phyloP scores from a whole-genome alignment of 1,140 invertebrate genomes.

The Drosophila pectinifera region DNA sequence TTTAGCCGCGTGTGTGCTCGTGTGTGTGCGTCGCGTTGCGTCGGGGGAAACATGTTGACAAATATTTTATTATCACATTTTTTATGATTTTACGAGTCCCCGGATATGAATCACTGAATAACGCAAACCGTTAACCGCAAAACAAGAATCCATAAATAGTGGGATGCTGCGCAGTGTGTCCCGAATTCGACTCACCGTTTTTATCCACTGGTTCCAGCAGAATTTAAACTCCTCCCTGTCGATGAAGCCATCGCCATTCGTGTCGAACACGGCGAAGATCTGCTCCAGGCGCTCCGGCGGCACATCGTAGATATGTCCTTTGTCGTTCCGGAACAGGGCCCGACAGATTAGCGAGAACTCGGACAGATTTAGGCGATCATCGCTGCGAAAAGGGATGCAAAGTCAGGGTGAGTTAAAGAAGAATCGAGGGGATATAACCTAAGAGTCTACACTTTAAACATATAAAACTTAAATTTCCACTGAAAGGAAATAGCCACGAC shows the following conservation, averaged over 20 bases:
- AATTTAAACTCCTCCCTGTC: constrained; percentile 93
- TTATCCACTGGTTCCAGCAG: constrained; percentile 94
- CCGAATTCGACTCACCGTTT: constrained; percentile 87
- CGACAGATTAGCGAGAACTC: constrained; percentile 94
- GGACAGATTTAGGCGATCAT: constrained; percentile 90
- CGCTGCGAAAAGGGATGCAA: constrained; percentile 85
- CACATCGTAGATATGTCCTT: constrained; percentile 93
- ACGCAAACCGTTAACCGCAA: constrained; percentile 58
- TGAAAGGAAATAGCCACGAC: too few species aligned
- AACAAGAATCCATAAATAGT: constrained; percentile 62
- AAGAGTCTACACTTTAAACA: not conserved
- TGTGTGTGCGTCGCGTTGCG: constrained; percentile 15
- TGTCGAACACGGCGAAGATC: constrained; percentile 92
- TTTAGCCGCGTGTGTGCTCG: constrained; percentile 35
- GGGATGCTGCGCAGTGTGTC: not conserved
- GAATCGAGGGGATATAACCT: too few species aligned
- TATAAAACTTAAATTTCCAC: not conserved
- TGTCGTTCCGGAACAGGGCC: constrained; percentile 93
- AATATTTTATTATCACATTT: constrained; percentile 84
- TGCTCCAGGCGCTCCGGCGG: constrained; percentile 90
- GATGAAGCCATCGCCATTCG: constrained; percentile 91
- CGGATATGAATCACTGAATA: constrained; percentile 80
- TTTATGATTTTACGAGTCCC: constrained; percentile 83
- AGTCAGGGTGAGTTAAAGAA: not conserved
- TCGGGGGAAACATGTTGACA: constrained; percentile 68